Evolutionary conservation across 2,797 vertebrate genomes (phyloP).

Genomic region (Chloroceryle inda): DNA sequence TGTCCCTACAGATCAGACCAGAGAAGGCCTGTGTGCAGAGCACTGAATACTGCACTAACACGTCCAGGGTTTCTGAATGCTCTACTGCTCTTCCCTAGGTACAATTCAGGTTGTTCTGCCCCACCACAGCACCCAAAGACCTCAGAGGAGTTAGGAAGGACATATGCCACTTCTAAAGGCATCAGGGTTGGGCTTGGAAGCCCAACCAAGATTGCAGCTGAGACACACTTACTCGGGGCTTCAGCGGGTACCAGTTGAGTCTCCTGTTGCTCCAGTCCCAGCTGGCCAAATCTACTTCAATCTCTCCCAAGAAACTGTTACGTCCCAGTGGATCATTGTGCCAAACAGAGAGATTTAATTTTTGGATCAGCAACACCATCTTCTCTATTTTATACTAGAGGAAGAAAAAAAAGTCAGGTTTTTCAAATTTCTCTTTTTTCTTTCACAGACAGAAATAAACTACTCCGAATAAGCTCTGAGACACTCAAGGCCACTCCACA

Average conservation of each 20-base stretch:
- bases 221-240: constrained; percentile 72
- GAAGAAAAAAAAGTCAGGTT: neutral
- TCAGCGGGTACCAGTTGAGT: constrained; percentile 78
- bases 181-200: neutral
- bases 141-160: neutral
- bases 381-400: constrained; percentile 82
- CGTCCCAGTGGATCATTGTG: constrained; percentile 81
- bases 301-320: constrained; percentile 81
- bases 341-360: constrained; percentile 81
- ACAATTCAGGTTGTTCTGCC: neutral
- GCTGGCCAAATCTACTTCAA: constrained; percentile 79
- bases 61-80: neutral
- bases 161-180: neutral
- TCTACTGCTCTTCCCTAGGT: neutral
- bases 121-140: neutral
- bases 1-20: neutral
- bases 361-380: constrained; percentile 81
- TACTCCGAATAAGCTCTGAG: neutral
- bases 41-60: neutral
- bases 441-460: neutral
- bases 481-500: neutral
- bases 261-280: constrained; percentile 82
- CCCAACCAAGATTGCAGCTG: neutral
- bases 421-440: neutral
- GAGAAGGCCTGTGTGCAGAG: neutral